Percentiles rank a stretch among this genome's conserved stretches.
phyloP scores from a whole-genome alignment of 2,888 invertebrate species.

The Agonopterix heracliana region DNA sequence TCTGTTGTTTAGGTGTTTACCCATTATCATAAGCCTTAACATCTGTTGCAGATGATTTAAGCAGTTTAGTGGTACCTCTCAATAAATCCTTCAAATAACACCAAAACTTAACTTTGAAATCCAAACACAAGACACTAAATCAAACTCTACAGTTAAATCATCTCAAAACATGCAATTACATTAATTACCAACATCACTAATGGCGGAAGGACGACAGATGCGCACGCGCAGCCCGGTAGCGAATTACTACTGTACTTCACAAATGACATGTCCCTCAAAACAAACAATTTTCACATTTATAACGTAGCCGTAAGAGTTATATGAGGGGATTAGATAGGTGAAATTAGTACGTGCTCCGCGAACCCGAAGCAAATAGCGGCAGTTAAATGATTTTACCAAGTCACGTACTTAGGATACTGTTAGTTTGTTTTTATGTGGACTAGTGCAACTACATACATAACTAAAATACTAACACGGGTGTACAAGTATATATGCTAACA shows the following conservation, averaged over 20 bases:
- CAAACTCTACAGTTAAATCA: no score
- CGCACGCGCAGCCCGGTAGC: slow-evolving; percentile 1
- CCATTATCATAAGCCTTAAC: no score
- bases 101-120: no score
- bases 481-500: no score
- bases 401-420: slow-evolving; percentile 55
- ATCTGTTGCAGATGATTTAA: no score
- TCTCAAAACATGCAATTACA: not conserved
- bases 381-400: slow-evolving; percentile 44
- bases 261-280: no score
- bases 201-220: slow-evolving; percentile 48
- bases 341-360: slow-evolving; percentile 14
- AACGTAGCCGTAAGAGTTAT: slow-evolving; percentile 34
- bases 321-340: not conserved
- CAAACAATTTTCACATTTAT: no score
- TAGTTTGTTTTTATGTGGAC: slow-evolving; percentile 15
- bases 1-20: no score
- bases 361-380: slow-evolving; percentile 20
- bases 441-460: no score
- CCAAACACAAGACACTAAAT: not conserved
- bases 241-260: no score
- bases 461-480: not conserved
- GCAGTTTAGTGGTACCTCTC: no score
- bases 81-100: no score
- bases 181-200: not conserved